These are phyloP conservation scores for Opisthograptis luteolata DNA, from an alignment of 2,888 invertebrate species.

Conservation along the genomic window DNA sequence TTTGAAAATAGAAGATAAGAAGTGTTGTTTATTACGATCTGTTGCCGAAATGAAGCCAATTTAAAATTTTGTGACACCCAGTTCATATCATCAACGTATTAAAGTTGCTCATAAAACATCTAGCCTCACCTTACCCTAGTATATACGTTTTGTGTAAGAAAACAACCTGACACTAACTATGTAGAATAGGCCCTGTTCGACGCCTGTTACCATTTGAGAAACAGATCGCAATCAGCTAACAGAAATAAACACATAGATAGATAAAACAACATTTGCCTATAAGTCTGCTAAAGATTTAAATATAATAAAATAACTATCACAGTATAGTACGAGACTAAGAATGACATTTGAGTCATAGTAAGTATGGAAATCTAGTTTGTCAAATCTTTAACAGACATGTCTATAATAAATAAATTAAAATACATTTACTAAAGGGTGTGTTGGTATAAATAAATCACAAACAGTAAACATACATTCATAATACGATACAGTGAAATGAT, in stretches of 20 bases:
- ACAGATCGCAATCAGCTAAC: conserved; percentile 79
- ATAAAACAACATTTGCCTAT: conserved; percentile 27
- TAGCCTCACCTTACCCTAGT: conserved; percentile 33
- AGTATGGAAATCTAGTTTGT: neutral
- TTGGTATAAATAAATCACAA: conserved; percentile 37
- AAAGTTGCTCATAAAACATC: conserved; percentile 35
- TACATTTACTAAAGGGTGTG: conserved; percentile 39
- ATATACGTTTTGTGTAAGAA: conserved; percentile 22
- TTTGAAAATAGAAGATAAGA: conserved; percentile 53
- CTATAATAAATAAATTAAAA: conserved; percentile 36
- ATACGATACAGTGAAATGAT: conserved; percentile 35
- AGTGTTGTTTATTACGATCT: conserved; percentile 77
- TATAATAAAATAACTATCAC: neutral
- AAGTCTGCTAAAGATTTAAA: conserved; percentile 38
- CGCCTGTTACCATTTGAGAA: conserved; percentile 72
- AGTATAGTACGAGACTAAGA: neutral
- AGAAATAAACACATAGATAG: conserved; percentile 60
- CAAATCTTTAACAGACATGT: conserved; percentile 25
- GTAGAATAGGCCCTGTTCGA: conserved; percentile 11
- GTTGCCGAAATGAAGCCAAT: conserved; percentile 84
- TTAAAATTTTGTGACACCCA: conserved; percentile 73
- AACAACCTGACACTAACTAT: conserved; percentile 24
- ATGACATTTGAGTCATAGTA: too few relatives aligned
- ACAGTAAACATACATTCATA: conserved; percentile 32
- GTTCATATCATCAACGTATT: conserved; percentile 76